Conservation (phyloP, 2,797 vertebrate genomes). For the Amniataba percoides region DNA sequence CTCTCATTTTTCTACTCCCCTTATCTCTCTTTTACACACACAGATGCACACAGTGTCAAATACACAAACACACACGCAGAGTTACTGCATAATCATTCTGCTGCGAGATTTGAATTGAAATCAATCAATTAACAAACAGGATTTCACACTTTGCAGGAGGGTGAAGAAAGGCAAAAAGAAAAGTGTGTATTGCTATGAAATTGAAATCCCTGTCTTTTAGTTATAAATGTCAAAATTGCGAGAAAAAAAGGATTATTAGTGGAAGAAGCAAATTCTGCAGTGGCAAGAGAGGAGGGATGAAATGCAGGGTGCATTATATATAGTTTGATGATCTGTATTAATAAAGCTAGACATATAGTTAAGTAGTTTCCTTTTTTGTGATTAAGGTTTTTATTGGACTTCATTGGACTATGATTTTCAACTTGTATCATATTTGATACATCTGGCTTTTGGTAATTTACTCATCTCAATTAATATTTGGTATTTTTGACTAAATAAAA, state of each 20-base stretch:
- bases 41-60: constrained; percentile 30
- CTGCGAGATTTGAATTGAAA: constrained; percentile 70
- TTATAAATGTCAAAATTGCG: constrained; percentile 56
- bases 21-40: constrained; percentile 48
- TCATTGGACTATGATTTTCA: too few species aligned
- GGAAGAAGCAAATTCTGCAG: constrained; percentile 28
- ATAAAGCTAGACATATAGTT: not conserved
- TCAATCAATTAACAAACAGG: constrained; percentile 74
- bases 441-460: too few species aligned
- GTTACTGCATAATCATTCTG: constrained; percentile 53
- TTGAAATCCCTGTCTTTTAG: constrained; percentile 55
- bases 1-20: constrained; percentile 33
- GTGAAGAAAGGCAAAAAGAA: constrained; percentile 53
- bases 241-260: constrained; percentile 28
- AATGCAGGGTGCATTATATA: constrained; percentile 8
- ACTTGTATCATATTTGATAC: too few species aligned
- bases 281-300: constrained; percentile 26
- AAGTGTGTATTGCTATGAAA: constrained; percentile 57
- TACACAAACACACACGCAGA: constrained; percentile 27
- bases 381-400: too few species aligned
- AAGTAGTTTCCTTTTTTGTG: not conserved
- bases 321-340: constrained; percentile 50
- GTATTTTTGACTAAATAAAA: not conserved
- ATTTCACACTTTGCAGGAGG: constrained; percentile 75
- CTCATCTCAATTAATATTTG: too few species aligned